Percentiles rank a stretch among this genome's conserved stretches.
phyloP scores from a whole-genome alignment of 2,113 vertebrate species.

The Phodopus roborovskii region DNA sequence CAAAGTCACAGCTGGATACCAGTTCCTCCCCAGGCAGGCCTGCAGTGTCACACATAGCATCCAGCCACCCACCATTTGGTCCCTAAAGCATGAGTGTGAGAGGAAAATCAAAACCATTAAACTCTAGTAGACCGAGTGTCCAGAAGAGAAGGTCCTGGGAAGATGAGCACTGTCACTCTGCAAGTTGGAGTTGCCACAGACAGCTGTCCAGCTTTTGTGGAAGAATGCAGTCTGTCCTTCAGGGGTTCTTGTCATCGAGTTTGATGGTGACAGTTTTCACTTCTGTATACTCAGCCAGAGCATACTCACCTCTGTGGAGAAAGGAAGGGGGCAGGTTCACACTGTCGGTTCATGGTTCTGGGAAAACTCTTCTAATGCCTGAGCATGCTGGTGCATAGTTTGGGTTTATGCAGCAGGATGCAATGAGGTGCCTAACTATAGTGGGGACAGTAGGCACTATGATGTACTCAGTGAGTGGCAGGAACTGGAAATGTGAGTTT shows the following conservation, averaged over 20 bases:
- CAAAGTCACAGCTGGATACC: not conserved
- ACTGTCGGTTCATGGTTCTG: not conserved
- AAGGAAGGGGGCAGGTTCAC: conserved; percentile 38
- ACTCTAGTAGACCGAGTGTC: conserved; percentile 75
- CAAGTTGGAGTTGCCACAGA: conserved; percentile 75
- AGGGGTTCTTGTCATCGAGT: conserved; percentile 90
- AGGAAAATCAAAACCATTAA: not conserved
- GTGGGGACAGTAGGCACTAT: not conserved
- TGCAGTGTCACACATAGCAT: not conserved
- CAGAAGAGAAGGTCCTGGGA: conserved; percentile 51
- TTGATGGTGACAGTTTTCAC: conserved; percentile 97
- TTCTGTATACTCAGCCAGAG: conserved; percentile 94
- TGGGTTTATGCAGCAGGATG: not conserved
- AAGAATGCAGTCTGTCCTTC: conserved; percentile 76
- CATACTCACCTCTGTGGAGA: conserved; percentile 93
- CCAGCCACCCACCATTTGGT: not conserved
- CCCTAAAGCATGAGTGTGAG: not conserved
- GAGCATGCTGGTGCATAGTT: too few relatives aligned
- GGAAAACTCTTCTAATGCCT: not conserved
- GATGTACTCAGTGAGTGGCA: not conserved
- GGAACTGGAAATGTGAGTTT: not conserved
- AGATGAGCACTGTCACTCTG: not conserved
- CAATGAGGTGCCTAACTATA: not conserved
- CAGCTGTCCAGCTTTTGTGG: conserved; percentile 80
- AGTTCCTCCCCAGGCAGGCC: not conserved